Percentiles rank a stretch among this genome's conserved stretches.
Conservation (phyloP, 2,888 invertebrate genomes). For the Graphium colonna region DNA sequence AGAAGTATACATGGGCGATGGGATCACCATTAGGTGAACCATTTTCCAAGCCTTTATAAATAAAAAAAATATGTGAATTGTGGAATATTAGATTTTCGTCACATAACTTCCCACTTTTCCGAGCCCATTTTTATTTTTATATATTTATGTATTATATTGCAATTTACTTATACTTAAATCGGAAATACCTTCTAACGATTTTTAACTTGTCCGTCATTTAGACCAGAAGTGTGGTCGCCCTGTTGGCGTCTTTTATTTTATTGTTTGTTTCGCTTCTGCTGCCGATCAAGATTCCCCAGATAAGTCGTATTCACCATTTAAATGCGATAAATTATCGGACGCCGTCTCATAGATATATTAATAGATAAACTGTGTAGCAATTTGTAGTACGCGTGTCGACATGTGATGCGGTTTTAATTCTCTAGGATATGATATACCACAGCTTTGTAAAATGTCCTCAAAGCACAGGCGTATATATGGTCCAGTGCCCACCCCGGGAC, state of each 20-base stretch:
- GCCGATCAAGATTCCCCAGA: slow-evolving; percentile 63
- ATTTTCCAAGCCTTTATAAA: too few relatives aligned
- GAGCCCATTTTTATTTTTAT: too few relatives aligned
- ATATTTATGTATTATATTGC: too few relatives aligned
- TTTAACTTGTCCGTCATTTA: neutral
- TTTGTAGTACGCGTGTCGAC: slow-evolving; percentile 64
- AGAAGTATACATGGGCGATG: too few relatives aligned
- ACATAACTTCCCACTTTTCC: too few relatives aligned
- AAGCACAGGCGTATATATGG: too few relatives aligned
- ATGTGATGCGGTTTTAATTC: slow-evolving; percentile 46
- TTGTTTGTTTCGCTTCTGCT: slow-evolving; percentile 64
- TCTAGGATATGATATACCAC: neutral
- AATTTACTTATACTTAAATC: too few relatives aligned
- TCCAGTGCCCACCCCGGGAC: too few relatives aligned
- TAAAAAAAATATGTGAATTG: too few relatives aligned
- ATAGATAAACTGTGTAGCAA: slow-evolving; percentile 58
- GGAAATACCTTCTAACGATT: too few relatives aligned
- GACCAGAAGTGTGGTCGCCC: neutral
- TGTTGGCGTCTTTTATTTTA: slow-evolving; percentile 45
- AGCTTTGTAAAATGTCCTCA: neutral
- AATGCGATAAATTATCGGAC: slow-evolving; percentile 69
- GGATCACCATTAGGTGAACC: too few relatives aligned
- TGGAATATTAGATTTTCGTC: neutral
- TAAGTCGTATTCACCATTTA: slow-evolving; percentile 73
- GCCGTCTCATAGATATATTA: slow-evolving; percentile 57